Evolutionary conservation across 1,140 invertebrate genomes (phyloP), one percentile per base, ranked within the genome.

Genomic region (Hypothenemus hampei): DNA sequence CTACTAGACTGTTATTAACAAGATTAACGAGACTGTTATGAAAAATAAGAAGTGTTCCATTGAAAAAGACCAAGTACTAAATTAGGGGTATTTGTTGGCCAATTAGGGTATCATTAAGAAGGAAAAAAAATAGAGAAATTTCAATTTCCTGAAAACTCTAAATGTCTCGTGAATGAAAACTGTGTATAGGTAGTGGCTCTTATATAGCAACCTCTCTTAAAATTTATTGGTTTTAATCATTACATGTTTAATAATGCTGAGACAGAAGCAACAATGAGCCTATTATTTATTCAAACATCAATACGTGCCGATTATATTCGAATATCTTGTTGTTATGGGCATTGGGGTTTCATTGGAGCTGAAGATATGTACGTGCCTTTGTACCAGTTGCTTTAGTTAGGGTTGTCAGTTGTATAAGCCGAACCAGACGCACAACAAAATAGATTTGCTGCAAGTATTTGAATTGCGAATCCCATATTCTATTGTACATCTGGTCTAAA

Each of bases 211-310:
- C 26, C 8, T 31, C 13, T 8, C n/a, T n/a, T n/a, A n/a, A n/a
- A n/a, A n/a, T n/a, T n/a, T n/a, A n/a, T n/a, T 31, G 26, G 10
- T 31, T 13, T 13, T 1, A 31, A 31, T 31, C 8, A 8, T 31
- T 8, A 8, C 26, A 31, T 31, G 26, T 31, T 31, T 13, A 11
- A 31, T 31, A 11, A 13, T 13, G 26, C 8, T 8, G 8, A 11
- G 26, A 13, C 26, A 11, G 26, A 31, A 31, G 13, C 26, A 31
- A 31, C 13, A 31, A 31, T n/a, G n/a, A n/a, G n/a, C 8, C 36
- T 18, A 19, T 39, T 39, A 39, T 39, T 39, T 39, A 39, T 39
- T 39, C 36, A 39, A 5, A 19, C 36, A 39, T 39, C 36, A 39
- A 39, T 39, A 39, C 36, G 36, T 39, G 36, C 18, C 19, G 36